phyloP scores from a whole-genome alignment of 2,888 invertebrate genomes.

The Caenorhabditis afra region DNA sequence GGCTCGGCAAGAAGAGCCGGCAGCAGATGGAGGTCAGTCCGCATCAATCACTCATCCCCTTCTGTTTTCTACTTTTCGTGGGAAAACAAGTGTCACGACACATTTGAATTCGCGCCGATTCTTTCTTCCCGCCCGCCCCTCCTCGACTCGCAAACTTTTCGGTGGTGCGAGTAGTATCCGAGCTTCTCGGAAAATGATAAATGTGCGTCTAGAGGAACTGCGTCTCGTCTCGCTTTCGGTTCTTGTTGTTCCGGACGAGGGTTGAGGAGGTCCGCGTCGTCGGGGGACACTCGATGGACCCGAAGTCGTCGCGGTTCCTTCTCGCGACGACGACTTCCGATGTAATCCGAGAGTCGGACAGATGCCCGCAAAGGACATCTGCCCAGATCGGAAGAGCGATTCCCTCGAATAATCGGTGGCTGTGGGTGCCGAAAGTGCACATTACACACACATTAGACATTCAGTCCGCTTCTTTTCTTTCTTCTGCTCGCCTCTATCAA shows the following conservation, averaged over 20 bases:
- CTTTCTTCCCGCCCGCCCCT: neutral
- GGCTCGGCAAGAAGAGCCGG: conserved; percentile 78
- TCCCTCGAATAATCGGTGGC: conserved; percentile 25
- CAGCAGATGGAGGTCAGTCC: conserved; percentile 73
- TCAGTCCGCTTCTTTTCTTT: conserved; percentile 28
- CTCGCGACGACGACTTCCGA: conserved; percentile 4
- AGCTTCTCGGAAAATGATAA: conserved; percentile 48
- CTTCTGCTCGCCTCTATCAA: conserved; percentile 35
- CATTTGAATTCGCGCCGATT: neutral
- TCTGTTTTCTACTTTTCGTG: neutral
- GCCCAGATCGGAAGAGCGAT: conserved; percentile 15
- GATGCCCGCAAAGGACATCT: conserved; percentile 26
- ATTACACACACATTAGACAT: conserved; percentile 31
- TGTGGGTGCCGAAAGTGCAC: conserved; percentile 22
- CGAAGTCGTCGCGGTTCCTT: conserved; percentile 27
- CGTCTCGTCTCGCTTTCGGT: conserved; percentile 15
- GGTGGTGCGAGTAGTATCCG: neutral
- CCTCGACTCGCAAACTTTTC: conserved; percentile 2
- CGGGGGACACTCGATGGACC: conserved; percentile 31
- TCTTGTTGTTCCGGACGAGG: no score
- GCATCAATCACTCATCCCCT: neutral
- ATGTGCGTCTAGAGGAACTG: conserved; percentile 43
- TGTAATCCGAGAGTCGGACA: conserved; percentile 24
- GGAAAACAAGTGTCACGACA: neutral
- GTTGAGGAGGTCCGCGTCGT: no score